These are phyloP conservation scores for Hirtodrosophila duncani DNA, from an alignment of 2,888 invertebrate genomes.

Conservation along the genomic window DNA sequence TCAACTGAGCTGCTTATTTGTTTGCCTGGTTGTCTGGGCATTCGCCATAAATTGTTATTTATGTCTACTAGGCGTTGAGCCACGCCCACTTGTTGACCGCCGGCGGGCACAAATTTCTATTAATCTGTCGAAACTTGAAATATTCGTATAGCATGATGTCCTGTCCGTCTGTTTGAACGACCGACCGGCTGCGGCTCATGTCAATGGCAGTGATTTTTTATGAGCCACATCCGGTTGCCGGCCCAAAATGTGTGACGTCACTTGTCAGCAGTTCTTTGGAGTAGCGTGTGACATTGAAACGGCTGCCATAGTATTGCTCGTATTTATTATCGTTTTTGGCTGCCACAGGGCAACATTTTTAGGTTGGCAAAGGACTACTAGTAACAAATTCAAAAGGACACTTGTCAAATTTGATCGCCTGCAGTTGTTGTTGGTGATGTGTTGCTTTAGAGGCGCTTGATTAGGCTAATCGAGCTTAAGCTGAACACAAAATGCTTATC, in stretches of 20 bases:
- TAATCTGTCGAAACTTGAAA: conserved; percentile 41
- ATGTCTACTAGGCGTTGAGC: conserved; percentile 46
- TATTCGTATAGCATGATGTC: conserved; percentile 20
- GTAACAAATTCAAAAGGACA: conserved; percentile 13
- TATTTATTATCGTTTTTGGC: conserved; percentile 2
- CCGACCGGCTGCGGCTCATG: too few species aligned
- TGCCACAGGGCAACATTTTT: conserved; percentile 7
- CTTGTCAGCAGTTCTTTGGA: conserved; percentile 14
- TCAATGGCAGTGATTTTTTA: too few species aligned
- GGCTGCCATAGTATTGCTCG: background rate
- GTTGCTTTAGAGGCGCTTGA: too few species aligned
- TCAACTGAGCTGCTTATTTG: conserved; percentile 39
- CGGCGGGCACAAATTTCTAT: conserved; percentile 31
- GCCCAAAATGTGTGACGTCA: conserved; percentile 33
- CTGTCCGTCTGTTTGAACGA: too few species aligned
- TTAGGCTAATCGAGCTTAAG: too few species aligned
- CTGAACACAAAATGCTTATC: too few species aligned
- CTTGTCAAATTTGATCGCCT: conserved; percentile 44
- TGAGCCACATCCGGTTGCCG: too few species aligned
- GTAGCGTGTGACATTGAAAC: too few species aligned
- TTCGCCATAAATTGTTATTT: conserved; percentile 52
- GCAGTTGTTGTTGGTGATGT: conserved; percentile 22
- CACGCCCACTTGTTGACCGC: conserved; percentile 29
- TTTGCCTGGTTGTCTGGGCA: conserved; percentile 47
- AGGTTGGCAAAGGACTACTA: background rate